phyloP scores from a whole-genome alignment of 2,888 invertebrate species.

The Papilio elwesi region DNA sequence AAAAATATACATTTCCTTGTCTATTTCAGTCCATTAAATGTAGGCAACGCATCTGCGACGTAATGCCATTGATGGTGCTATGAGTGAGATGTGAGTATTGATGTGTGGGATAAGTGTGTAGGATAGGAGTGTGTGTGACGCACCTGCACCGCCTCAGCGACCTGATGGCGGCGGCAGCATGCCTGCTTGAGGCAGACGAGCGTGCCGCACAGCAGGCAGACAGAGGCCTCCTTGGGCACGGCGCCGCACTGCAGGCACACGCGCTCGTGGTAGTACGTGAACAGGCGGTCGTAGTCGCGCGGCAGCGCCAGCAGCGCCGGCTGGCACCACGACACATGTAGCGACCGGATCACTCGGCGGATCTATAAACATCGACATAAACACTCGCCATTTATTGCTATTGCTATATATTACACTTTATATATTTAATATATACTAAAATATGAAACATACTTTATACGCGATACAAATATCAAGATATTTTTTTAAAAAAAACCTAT shows the following conservation, averaged over 20 bases:
- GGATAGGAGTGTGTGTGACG: not conserved
- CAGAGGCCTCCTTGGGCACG: constrained; percentile 93
- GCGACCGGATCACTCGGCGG: constrained; percentile 87
- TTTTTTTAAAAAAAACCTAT: too few relatives aligned
- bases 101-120: too few relatives aligned
- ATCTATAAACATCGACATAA: constrained; percentile 65
- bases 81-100: too few relatives aligned
- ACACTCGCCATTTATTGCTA: constrained; percentile 47
- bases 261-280: constrained; percentile 94
- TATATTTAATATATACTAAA: constrained; percentile 45
- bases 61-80: not conserved
- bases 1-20: too few relatives aligned
- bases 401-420: too few relatives aligned
- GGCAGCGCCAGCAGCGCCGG: constrained; percentile 94
- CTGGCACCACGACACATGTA: constrained; percentile 91
- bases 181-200: constrained; percentile 95
- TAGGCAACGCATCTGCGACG: too few relatives aligned
- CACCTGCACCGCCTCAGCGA: constrained; percentile 92
- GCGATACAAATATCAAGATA: too few relatives aligned
- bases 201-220: constrained; percentile 96
- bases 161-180: constrained; percentile 92
- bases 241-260: constrained; percentile 95
- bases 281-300: constrained; percentile 92
- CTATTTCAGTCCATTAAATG: too few relatives aligned
- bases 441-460: not conserved